A percentile compares a stretch with the other conserved stretches of the same genome.
Conservation (phyloP, 2,113 vertebrate species). For the Podilymbus podiceps region DNA sequence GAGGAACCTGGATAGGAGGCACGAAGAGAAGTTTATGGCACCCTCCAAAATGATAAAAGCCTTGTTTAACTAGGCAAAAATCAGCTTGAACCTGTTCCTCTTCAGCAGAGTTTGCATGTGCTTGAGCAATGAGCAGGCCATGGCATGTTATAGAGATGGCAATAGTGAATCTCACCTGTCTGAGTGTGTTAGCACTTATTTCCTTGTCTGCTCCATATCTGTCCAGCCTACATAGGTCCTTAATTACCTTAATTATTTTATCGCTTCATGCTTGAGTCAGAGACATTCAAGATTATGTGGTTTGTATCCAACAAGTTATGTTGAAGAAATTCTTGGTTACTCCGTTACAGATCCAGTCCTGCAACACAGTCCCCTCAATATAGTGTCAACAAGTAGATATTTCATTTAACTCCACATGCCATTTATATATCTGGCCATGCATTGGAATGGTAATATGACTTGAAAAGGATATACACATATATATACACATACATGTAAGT, state of each 20-base stretch:
- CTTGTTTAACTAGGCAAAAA: background rate
- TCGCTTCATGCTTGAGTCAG: background rate
- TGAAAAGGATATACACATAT: background rate
- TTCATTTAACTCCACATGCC: background rate
- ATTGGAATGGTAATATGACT: background rate
- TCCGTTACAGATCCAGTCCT: background rate
- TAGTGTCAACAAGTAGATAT: background rate
- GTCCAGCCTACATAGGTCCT: background rate
- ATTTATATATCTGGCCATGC: background rate
- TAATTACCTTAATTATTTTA: background rate
- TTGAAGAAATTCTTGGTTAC: background rate
- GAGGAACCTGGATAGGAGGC: background rate
- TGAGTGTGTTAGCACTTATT: background rate
- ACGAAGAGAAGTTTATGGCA: background rate
- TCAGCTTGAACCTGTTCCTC: background rate
- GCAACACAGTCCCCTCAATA: background rate
- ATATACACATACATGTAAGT: fast-evolving
- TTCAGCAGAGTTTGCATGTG: background rate
- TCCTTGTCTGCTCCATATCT: background rate
- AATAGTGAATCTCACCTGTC: background rate
- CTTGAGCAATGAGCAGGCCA: background rate
- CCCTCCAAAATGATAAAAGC: background rate
- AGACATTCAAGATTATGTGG: background rate
- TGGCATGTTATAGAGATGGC: fast-evolving
- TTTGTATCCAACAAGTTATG: background rate